Evolutionary conservation across 35 echinoderm and acorn worm species (phyloP), one percentile per base, ranked within the genome.

Genomic region (Lytechinus pictus): DNA sequence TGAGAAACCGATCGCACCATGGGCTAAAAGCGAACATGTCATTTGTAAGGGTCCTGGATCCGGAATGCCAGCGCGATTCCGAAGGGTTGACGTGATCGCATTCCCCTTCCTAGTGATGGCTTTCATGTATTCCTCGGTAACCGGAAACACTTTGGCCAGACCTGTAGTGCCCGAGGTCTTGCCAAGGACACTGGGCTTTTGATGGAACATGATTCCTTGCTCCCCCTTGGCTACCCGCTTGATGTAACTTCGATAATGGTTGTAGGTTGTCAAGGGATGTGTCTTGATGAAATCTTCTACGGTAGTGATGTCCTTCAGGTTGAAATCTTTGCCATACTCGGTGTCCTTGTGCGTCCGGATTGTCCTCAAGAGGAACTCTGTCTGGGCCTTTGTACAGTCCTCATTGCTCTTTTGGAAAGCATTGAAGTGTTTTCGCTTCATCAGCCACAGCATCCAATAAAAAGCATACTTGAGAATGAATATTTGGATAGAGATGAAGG

Each of bases 201-300:
- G 60, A 29, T 29, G 54, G 33, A 89, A 61, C 95, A 96, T 96
- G 53, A 96, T 89, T 6, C 14, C 57, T 28, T 27, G 27, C 54
- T 96, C 95, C 5, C 95, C 95, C 13, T 96, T 61, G 24, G 88
- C 95, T 8, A 96, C 95, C 27, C 95, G 87, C 27, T 96, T 14
- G 13, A 96, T 96, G 57, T 92, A 96, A 9, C 27, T 28, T 52
- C 29, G 44, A 52, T 96, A 96, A 92, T 96, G 52, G 13, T 96
- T 44, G 29, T 96, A 96, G 8, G 54, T 61, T 10, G 95, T 96
- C 51, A 96, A 28, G 6, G 95, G 95, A 92, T 96, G 89, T 16
- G 14, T n/a, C n/a, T 54, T 57, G 33, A 66, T 27, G 21, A 96
- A 66, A 27, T 96, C 89, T 13, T 96, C 53, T 29, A 96, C 88